Percentiles rank a stretch among this genome's conserved stretches.
phyloP scores from a whole-genome alignment of 2,113 vertebrate species.

The Pristiophorus japonicus region DNA sequence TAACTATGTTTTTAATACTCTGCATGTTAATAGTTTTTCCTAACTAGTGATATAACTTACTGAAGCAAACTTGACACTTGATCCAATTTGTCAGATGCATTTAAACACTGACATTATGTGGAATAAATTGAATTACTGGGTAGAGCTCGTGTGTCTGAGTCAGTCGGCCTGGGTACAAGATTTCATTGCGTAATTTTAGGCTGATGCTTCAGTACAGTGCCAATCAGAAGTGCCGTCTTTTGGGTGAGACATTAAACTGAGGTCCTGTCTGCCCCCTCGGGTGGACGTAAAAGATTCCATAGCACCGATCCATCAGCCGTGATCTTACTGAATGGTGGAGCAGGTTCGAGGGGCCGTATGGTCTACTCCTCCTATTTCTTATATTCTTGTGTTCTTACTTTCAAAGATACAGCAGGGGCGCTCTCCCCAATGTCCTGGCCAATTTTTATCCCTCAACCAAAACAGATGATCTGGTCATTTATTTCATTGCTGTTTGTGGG shows the following conservation, averaged over 20 bases:
- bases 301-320: not conserved
- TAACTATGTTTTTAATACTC: not conserved
- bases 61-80: not conserved
- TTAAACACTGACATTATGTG: not conserved
- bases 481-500: not conserved
- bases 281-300: not conserved
- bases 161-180: not conserved
- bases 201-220: not conserved
- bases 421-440: no score
- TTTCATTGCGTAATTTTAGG: not conserved
- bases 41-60: not conserved
- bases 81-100: not conserved
- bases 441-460: no score
- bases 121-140: not conserved
- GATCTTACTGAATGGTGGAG: no score
- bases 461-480: not conserved
- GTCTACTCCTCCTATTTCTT: no score
- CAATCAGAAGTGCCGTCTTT: not conserved
- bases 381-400: no score
- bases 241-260: not conserved
- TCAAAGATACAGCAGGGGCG: no score
- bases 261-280: not conserved
- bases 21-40: no score
- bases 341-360: no score
- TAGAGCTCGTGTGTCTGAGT: not conserved